Evolutionary conservation across 1,140 invertebrate species (phyloP).

Genomic region (Andrena cerasifolii): DNA sequence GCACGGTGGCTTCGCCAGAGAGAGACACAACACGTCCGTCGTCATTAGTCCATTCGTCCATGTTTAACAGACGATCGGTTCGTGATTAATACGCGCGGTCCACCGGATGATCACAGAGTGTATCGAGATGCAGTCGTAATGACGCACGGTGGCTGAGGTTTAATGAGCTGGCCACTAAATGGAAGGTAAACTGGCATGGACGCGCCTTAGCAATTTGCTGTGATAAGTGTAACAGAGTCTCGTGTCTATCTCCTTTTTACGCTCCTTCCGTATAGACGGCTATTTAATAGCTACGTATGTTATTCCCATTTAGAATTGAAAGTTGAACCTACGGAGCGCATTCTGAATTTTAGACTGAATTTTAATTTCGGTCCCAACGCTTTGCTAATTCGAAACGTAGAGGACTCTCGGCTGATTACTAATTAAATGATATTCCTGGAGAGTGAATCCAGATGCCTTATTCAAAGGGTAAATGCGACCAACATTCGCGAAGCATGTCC

Average conservation of each 20-base stretch:
- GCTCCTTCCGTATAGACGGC: neutral
- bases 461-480: too few species aligned
- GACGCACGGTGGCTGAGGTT: constrained; percentile 19
- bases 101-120: constrained; percentile 9
- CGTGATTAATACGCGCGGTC: constrained; percentile 6
- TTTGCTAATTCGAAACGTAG: too few species aligned
- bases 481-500: too few species aligned
- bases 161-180: constrained; percentile 34
- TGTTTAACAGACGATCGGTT: constrained; percentile 19
- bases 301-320: neutral
- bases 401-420: too few species aligned
- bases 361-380: too few species aligned
- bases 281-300: neutral
- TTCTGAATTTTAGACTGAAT: too few species aligned
- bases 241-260: neutral
- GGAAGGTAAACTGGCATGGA: constrained; percentile 15
- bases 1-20: neutral
- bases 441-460: too few species aligned
- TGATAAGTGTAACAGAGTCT: constrained; percentile 3
- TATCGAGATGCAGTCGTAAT: constrained; percentile 13
- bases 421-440: too few species aligned
- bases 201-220: constrained; percentile 2
- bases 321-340: too few species aligned
- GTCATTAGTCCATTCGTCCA: constrained; percentile 21
- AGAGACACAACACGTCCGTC: neutral